A percentile compares a stretch with the other conserved stretches of the same genome.
phyloP scores from a whole-genome alignment of 2,113 vertebrate species.

The Gracilinanus agilis region DNA sequence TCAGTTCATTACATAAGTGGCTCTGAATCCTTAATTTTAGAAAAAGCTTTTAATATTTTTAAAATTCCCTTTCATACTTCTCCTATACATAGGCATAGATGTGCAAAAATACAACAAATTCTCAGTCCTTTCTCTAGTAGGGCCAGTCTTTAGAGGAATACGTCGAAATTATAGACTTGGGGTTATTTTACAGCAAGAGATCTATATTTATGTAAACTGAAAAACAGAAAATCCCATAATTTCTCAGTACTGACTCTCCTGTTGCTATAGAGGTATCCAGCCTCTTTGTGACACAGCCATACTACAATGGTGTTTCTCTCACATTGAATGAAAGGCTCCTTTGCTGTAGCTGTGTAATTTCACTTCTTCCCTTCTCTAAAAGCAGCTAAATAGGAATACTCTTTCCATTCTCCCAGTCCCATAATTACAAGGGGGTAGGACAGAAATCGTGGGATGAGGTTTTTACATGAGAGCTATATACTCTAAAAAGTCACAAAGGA shows the following conservation, averaged over 20 bases:
- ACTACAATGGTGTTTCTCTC: not conserved
- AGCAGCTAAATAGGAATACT: not conserved
- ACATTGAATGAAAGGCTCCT: not conserved
- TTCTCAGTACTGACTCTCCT: not conserved
- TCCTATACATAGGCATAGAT: not conserved
- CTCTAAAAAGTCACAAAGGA: not conserved
- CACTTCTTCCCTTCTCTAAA: not conserved
- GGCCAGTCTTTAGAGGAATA: not conserved
- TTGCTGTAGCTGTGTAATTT: not conserved
- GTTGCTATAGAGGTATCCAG: not conserved
- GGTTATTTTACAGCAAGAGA: not conserved
- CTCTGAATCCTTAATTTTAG: not conserved
- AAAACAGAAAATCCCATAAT: not conserved
- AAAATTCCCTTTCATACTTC: not conserved
- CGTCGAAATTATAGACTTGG: not conserved
- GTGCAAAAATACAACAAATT: not conserved
- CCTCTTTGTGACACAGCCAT: not conserved
- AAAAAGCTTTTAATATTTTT: not conserved
- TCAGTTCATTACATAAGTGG: not conserved
- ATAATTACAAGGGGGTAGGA: not conserved
- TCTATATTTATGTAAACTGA: not conserved
- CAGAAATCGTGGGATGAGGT: not conserved
- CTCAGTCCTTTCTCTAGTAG: not conserved
- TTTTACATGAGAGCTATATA: not conserved
- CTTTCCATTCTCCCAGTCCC: not conserved